Evolutionary conservation across 1,140 invertebrate species (phyloP).

Genomic region (Drosophila jambulina): DNA sequence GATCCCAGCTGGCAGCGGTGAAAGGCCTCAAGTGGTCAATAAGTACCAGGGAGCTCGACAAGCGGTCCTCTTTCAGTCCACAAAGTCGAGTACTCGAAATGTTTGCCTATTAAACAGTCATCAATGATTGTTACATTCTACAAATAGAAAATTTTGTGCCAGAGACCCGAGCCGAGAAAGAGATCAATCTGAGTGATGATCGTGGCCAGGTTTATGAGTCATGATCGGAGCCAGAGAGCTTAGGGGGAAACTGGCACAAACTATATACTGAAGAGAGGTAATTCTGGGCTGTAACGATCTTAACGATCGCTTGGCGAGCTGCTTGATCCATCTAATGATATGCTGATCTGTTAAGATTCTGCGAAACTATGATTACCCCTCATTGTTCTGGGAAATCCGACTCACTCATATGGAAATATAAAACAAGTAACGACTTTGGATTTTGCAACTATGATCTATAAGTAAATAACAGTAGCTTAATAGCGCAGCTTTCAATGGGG

Average conservation of each 20-base stretch:
- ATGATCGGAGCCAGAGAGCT: constrained; percentile 11
- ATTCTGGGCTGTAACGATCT: constrained; percentile 21
- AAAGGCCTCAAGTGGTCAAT: constrained; percentile 61
- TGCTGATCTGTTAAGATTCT: constrained; percentile 20
- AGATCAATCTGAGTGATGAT: constrained; percentile 34
- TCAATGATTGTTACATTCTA: constrained; percentile 70
- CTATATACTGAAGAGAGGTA: constrained; percentile 12
- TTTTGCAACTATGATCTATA: background rate
- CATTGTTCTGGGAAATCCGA: background rate
- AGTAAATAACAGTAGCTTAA: background rate
- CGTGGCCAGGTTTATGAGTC: constrained; percentile 33
- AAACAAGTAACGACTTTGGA: background rate
- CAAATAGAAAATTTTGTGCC: constrained; percentile 52
- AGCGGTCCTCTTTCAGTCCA: constrained; percentile 24
- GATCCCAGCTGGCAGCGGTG: constrained; percentile 39
- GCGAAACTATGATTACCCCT: constrained; percentile 1
- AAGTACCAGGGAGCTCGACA: constrained; percentile 59
- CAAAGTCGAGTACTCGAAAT: constrained; percentile 50
- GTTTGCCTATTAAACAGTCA: constrained; percentile 66
- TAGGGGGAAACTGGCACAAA: constrained; percentile 20
- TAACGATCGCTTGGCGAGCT: constrained; percentile 22
- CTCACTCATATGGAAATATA: background rate
- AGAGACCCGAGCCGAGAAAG: constrained; percentile 20
- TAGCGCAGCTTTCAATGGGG: too few relatives aligned
- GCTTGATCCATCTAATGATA: constrained; percentile 12